These are phyloP conservation scores for Hymenopus coronatus DNA, from an alignment of 2,888 invertebrate genomes.

Conservation along the genomic window DNA sequence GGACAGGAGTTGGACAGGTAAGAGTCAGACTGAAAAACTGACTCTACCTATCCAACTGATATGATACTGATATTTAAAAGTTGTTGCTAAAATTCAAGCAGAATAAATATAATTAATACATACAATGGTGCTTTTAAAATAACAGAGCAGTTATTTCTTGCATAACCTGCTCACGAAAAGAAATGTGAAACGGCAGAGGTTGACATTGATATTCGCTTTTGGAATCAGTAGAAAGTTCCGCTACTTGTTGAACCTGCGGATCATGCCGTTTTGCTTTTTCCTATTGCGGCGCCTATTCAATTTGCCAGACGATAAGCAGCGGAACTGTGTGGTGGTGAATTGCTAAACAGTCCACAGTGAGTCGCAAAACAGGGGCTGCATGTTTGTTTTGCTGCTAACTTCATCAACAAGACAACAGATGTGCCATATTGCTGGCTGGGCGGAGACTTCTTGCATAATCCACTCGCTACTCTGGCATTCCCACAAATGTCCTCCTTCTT, in stretches of 20 bases:
- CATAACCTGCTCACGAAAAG: no score
- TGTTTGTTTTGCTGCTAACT: not conserved
- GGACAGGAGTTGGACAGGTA: no score
- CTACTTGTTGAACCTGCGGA: not conserved
- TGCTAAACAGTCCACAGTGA: not conserved
- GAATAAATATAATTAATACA: no score
- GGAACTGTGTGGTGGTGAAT: not conserved
- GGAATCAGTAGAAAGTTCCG: not conserved
- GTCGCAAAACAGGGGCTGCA: not conserved
- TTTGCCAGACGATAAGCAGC: not conserved
- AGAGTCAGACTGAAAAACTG: no score
- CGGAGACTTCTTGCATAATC: not conserved
- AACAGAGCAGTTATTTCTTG: no score
- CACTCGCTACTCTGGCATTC: not conserved
- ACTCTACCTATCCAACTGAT: no score
- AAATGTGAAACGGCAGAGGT: no score
- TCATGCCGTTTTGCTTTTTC: not conserved
- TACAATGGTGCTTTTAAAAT: no score
- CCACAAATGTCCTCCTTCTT: not conserved
- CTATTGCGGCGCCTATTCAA: not conserved
- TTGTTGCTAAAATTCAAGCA: no score
- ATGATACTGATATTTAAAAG: no score
- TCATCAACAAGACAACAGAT: not conserved
- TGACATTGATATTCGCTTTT: not conserved
- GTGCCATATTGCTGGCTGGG: not conserved